Percentiles rank a stretch among this genome's conserved stretches.
These are phyloP conservation scores for Harpalus rufipes DNA, from an alignment of 2,888 invertebrate genomes.

Conservation along the genomic window DNA sequence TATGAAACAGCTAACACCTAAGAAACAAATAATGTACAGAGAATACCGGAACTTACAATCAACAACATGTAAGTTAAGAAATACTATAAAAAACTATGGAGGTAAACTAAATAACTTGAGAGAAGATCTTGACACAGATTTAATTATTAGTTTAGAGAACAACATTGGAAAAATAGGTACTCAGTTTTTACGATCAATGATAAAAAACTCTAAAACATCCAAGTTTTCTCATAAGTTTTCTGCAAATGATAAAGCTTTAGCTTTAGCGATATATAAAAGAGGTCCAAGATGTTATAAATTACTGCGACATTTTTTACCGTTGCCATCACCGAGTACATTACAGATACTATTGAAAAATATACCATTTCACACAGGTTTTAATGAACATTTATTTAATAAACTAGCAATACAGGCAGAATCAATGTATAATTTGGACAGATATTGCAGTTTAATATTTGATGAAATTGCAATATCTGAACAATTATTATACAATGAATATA, in stretches of 20 bases:
- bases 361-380: constrained; percentile 3
- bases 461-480: too few species aligned
- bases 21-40: too few species aligned
- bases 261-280: constrained; percentile 8
- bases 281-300: constrained; percentile 36
- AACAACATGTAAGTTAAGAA: not conserved
- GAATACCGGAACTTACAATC: not conserved
- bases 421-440: constrained; percentile 24
- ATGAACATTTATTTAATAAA: constrained; percentile 10
- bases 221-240: constrained; percentile 3
- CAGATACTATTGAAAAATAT: constrained; percentile 10
- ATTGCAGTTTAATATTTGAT: too few species aligned
- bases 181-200: not conserved
- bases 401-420: not conserved
- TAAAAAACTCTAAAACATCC: constrained; percentile 9
- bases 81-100: not conserved
- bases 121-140: not conserved
- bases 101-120: not conserved
- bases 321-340: constrained; percentile 7
- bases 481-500: too few species aligned
- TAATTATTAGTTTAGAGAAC: not conserved
- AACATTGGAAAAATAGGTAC: constrained; percentile 12
- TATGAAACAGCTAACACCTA: not conserved
- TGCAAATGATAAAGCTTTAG: constrained; percentile 12
- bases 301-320: not conserved